Evolutionary conservation across 2,888 invertebrate genomes (phyloP).

Genomic region (Chrysodeixis includens): DNA sequence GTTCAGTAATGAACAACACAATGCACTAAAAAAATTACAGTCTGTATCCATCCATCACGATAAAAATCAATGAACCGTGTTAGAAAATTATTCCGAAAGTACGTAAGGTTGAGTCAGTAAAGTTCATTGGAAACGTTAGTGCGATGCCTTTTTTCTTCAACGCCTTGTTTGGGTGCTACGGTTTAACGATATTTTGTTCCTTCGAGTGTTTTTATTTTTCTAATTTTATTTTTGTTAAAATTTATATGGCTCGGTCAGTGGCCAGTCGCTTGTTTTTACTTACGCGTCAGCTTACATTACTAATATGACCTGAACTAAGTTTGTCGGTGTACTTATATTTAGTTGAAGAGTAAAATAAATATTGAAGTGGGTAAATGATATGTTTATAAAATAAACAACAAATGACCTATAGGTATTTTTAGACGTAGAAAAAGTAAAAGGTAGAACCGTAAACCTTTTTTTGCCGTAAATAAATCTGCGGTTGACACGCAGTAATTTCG

Average conservation of each 20-base stretch:
- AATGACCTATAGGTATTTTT: not conserved
- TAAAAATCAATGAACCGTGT: not conserved
- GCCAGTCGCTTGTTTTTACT: not conserved
- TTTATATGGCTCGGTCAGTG: not conserved
- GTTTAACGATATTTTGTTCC: conserved; percentile 3
- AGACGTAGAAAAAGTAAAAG: not conserved
- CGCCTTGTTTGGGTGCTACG: conserved; percentile 1
- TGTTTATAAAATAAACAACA: too few relatives aligned
- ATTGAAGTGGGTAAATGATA: too few relatives aligned
- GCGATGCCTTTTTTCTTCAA: not conserved
- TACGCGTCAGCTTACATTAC: not conserved
- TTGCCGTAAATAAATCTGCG: conserved; percentile 8
- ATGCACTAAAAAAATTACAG: not conserved
- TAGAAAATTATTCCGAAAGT: not conserved
- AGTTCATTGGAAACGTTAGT: not conserved
- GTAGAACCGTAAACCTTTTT: conserved; percentile 12
- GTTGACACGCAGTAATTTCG: conserved; percentile 8
- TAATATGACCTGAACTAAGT: conserved; percentile 1
- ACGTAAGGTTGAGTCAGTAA: not conserved
- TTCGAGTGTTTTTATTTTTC: not conserved
- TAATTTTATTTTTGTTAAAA: not conserved
- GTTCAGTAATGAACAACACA: not conserved
- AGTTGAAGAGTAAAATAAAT: too few relatives aligned
- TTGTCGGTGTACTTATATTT: too few relatives aligned
- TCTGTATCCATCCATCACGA: not conserved